These are phyloP conservation scores for Sebastes umbrosus DNA, from an alignment of 2,797 vertebrate species.

Conservation along the genomic window DNA sequence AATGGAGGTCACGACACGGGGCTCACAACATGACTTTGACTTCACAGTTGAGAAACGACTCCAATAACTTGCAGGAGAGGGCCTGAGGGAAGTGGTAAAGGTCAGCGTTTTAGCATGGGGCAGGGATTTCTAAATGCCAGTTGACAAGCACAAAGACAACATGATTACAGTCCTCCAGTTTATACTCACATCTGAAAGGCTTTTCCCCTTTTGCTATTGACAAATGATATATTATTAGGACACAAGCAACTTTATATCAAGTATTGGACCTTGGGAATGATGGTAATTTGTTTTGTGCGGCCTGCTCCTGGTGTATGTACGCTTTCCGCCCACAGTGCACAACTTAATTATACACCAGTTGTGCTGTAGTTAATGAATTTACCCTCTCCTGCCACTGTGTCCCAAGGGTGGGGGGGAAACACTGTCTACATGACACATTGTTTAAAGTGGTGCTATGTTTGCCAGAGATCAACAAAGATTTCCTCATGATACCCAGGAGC, in stretches of 20 bases:
- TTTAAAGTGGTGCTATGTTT: conserved; percentile 61
- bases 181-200: conserved; percentile 50
- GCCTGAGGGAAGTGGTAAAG: conserved; percentile 69
- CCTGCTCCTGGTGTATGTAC: conserved; percentile 45
- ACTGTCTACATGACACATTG: conserved; percentile 62
- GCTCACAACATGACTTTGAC: conserved; percentile 72
- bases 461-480: conserved; percentile 63
- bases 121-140: conserved; percentile 74
- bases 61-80: conserved; percentile 73
- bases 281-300: conserved; percentile 63
- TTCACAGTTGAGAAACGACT: conserved; percentile 78
- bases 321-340: conserved; percentile 64
- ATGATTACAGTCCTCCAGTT: conserved; percentile 65
- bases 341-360: conserved; percentile 75
- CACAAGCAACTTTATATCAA: conserved; percentile 60
- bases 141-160: conserved; percentile 74
- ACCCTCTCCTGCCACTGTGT: conserved; percentile 60
- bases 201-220: conserved; percentile 62
- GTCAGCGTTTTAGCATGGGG: conserved; percentile 74
- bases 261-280: conserved; percentile 63
- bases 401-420: conserved; percentile 32
- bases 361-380: conserved; percentile 76
- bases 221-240: conserved; percentile 68
- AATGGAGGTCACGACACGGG: conserved; percentile 80
- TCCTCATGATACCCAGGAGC: conserved; percentile 51